A percentile compares a stretch with the other conserved stretches of the same genome.
These are phyloP conservation scores for Rhynchopsitta pachyrhyncha DNA, from an alignment of 2,113 vertebrate species.

Conservation along the genomic window DNA sequence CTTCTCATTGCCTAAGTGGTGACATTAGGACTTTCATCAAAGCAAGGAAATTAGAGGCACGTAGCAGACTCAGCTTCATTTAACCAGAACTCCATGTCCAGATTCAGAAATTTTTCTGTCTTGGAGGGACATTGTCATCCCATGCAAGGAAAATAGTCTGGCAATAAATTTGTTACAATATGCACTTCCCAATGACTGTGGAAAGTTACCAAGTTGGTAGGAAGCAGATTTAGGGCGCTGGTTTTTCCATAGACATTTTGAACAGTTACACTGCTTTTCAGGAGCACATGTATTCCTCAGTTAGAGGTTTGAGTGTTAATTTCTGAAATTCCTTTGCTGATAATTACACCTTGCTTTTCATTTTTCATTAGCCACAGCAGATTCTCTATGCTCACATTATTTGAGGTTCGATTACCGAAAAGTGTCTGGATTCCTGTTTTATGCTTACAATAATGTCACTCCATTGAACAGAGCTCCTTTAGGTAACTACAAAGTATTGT, in stretches of 20 bases:
- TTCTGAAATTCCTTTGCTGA: not conserved
- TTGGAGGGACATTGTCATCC: not conserved
- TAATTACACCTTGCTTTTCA: not conserved
- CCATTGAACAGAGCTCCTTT: not conserved
- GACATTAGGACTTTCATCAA: slow-evolving; percentile 46
- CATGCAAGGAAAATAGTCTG: not conserved
- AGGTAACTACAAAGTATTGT: not conserved
- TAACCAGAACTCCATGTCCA: not conserved
- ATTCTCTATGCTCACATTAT: not conserved
- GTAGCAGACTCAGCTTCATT: not conserved
- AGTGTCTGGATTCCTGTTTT: not conserved
- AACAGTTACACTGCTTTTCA: not conserved
- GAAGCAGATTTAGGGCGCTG: not conserved
- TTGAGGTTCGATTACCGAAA: not conserved
- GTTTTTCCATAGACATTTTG: not conserved
- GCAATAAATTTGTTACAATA: not conserved
- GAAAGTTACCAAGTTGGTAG: not conserved
- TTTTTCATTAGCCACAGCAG: not conserved
- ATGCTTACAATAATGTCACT: not conserved
- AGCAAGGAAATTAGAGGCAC: slow-evolving; percentile 35
- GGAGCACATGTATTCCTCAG: not conserved
- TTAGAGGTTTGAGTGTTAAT: not conserved
- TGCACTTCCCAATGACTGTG: not conserved
- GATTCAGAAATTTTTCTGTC: not conserved
- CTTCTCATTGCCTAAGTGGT: not conserved